A percentile compares a stretch with the other conserved stretches of the same genome.
Conservation (phyloP, 2,797 vertebrate genomes). For the Prunella strophiata region DNA sequence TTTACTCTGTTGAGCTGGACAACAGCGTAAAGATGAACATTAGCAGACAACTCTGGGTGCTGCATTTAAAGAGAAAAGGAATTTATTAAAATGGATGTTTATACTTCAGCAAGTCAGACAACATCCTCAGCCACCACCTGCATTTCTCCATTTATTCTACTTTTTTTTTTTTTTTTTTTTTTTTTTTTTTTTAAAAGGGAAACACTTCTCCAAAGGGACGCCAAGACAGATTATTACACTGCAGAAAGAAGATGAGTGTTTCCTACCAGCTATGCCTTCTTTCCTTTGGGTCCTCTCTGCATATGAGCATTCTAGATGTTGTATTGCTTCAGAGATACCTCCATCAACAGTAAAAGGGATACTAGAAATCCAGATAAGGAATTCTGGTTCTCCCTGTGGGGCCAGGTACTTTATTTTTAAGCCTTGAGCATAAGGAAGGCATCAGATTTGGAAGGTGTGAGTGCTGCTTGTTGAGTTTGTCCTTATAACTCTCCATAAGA, state of each 20-base stretch:
- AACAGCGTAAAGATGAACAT: background rate
- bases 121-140: background rate
- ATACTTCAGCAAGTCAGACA: background rate
- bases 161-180: background rate
- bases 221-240: background rate
- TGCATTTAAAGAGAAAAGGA: background rate
- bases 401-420: background rate
- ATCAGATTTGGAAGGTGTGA: background rate
- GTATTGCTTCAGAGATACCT: background rate
- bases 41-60: background rate
- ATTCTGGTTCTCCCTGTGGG: background rate
- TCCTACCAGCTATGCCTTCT: background rate
- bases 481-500: background rate
- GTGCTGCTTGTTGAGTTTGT: background rate
- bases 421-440: background rate
- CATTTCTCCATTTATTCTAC: background rate
- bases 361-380: background rate
- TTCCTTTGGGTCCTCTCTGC: background rate
- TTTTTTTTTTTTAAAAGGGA: background rate
- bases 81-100: background rate
- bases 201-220: background rate
- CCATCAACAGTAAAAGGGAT: background rate
- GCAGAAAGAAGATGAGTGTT: background rate
- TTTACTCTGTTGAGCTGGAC: background rate
- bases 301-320: background rate